phyloP scores from a whole-genome alignment of 2,113 vertebrate genomes.

The Crotalus viridis region DNA sequence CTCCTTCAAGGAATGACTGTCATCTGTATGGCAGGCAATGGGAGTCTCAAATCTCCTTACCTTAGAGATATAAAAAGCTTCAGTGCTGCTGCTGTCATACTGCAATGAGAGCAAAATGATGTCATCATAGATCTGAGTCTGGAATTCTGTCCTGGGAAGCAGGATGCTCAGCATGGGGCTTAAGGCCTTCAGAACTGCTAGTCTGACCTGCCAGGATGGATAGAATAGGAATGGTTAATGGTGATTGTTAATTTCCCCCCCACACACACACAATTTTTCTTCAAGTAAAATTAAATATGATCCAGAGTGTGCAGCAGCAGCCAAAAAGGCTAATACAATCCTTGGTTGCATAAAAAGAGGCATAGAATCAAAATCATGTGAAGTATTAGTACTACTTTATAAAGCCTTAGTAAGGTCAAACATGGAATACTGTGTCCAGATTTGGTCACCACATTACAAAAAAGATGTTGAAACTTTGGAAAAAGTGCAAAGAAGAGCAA shows the following conservation, averaged over 20 bases:
- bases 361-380: too few relatives aligned
- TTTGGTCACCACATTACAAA: too few relatives aligned
- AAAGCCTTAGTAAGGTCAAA: too few relatives aligned
- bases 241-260: neutral
- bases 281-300: neutral
- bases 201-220: neutral
- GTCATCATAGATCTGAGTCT: neutral
- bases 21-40: neutral
- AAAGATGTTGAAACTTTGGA: too few relatives aligned
- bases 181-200: neutral
- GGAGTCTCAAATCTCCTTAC: neutral
- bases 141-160: constrained; percentile 4
- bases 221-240: neutral
- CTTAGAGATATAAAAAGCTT: neutral
- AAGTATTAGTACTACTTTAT: too few relatives aligned
- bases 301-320: too few relatives aligned
- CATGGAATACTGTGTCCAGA: too few relatives aligned
- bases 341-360: too few relatives aligned
- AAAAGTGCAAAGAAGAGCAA: too few relatives aligned
- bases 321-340: too few relatives aligned
- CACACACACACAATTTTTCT: neutral
- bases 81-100: neutral
- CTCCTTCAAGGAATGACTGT: neutral
- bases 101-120: neutral
- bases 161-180: constrained; percentile 12